These are phyloP conservation scores for Chelmon rostratus DNA, from an alignment of 2,797 vertebrate genomes.

Conservation along the genomic window DNA sequence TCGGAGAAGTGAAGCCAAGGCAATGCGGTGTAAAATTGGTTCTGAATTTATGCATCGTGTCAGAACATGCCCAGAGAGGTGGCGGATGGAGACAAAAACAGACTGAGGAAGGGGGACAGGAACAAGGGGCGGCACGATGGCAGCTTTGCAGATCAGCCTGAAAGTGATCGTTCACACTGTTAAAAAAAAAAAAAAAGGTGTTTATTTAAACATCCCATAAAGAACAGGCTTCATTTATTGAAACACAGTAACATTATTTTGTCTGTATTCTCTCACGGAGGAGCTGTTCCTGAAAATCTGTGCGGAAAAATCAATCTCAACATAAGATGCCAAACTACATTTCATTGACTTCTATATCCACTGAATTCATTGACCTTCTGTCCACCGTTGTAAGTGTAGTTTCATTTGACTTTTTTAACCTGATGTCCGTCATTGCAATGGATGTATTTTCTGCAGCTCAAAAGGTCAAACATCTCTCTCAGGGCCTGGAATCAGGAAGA, in stretches of 20 bases:
- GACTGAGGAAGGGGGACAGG: slow-evolving; percentile 19
- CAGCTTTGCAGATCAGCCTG: slow-evolving; percentile 4
- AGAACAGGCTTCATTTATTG: not conserved
- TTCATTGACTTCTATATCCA: not conserved
- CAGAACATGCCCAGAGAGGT: slow-evolving; percentile 61
- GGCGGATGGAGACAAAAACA: slow-evolving; percentile 44
- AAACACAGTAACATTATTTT: not conserved
- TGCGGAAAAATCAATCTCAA: not conserved
- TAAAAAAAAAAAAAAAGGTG: not conserved
- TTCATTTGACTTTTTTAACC: not conserved
- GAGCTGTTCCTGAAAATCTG: not conserved
- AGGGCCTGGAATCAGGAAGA: not conserved
- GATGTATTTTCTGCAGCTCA: not conserved
- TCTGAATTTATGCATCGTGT: slow-evolving; percentile 77
- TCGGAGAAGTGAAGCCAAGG: slow-evolving; percentile 63
- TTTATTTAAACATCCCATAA: not conserved
- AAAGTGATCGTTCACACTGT: not conserved
- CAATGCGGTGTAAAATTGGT: slow-evolving; percentile 83
- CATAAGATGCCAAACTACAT: no score
- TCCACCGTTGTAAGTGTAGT: not conserved
- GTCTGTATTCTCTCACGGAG: not conserved
- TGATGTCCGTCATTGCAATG: not conserved
- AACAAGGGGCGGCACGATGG: not conserved
- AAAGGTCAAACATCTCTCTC: not conserved
- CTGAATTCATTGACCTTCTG: no score